A percentile compares a stretch with the other conserved stretches of the same genome.
These are phyloP conservation scores for Scytalopus superciliaris DNA, from an alignment of 2,113 vertebrate species.

Conservation along the genomic window DNA sequence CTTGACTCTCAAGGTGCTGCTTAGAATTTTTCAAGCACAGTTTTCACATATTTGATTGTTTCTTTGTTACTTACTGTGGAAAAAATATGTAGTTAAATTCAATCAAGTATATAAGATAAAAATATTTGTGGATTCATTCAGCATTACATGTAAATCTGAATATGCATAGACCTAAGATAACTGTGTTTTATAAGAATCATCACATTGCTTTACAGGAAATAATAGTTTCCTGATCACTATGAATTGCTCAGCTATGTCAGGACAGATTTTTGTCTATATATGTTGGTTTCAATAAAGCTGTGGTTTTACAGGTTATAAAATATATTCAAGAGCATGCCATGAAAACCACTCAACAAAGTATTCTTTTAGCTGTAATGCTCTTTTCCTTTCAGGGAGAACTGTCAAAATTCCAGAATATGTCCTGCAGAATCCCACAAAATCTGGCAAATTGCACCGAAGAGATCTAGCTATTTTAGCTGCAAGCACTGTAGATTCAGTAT, in stretches of 20 bases:
- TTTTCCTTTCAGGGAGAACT: neutral
- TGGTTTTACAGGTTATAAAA: neutral
- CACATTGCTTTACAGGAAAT: neutral
- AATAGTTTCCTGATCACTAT: neutral
- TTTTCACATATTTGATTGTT: neutral
- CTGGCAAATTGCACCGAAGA: neutral
- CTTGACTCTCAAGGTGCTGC: neutral
- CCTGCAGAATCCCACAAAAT: conserved; percentile 1
- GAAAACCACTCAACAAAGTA: neutral
- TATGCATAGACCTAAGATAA: neutral
- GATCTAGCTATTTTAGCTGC: neutral
- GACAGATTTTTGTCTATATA: neutral
- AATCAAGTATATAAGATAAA: neutral
- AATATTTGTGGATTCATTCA: neutral
- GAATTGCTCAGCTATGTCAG: neutral
- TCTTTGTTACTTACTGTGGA: neutral
- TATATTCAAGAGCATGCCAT: neutral
- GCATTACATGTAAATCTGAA: neutral
- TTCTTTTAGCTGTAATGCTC: neutral
- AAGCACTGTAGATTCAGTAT: neutral
- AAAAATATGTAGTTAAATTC: neutral
- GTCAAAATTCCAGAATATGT: conserved; percentile 1
- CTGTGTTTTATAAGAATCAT: neutral
- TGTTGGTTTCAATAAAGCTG: neutral
- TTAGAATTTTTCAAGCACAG: neutral